Conservation (phyloP, 2,888 invertebrate genomes). For the Pollenia angustigena region DNA sequence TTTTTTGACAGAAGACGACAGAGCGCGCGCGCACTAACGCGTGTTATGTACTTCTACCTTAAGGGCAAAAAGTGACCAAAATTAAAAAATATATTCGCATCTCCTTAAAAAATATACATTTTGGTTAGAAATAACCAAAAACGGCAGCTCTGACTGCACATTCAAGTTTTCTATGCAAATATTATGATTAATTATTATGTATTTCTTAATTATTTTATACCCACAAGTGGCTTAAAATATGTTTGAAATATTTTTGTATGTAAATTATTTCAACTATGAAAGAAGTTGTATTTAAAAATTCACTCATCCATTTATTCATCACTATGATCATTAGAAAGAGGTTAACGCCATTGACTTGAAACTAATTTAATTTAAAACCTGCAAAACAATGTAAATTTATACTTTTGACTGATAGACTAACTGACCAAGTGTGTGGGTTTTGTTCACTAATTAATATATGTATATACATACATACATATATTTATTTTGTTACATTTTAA, state of each 20-base stretch:
- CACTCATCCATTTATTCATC: slow-evolving; percentile 1
- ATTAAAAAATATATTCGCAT: too few relatives aligned
- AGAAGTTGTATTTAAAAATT: background rate
- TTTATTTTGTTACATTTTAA: slow-evolving; percentile 23
- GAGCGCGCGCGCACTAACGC: too few relatives aligned
- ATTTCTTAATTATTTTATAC: slow-evolving; percentile 2
- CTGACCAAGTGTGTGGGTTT: slow-evolving; percentile 22
- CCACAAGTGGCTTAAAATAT: background rate
- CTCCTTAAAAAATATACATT: too few relatives aligned
- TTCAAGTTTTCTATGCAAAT: too few relatives aligned
- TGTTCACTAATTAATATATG: background rate
- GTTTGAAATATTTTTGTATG: background rate
- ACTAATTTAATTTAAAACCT: slow-evolving; percentile 26
- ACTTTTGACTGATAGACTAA: background rate
- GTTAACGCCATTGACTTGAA: slow-evolving; percentile 52
- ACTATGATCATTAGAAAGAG: background rate
- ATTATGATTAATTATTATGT: too few relatives aligned
- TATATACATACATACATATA: background rate
- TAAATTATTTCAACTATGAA: slow-evolving; percentile 3
- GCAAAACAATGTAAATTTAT: slow-evolving; percentile 31
- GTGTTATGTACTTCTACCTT: too few relatives aligned
- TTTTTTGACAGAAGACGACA: too few relatives aligned
- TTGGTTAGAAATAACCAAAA: too few relatives aligned
- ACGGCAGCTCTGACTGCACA: too few relatives aligned
- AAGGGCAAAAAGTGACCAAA: too few relatives aligned